Evolutionary conservation across 2,797 vertebrate genomes (phyloP).

Genomic region (Euthynnus affinis): DNA sequence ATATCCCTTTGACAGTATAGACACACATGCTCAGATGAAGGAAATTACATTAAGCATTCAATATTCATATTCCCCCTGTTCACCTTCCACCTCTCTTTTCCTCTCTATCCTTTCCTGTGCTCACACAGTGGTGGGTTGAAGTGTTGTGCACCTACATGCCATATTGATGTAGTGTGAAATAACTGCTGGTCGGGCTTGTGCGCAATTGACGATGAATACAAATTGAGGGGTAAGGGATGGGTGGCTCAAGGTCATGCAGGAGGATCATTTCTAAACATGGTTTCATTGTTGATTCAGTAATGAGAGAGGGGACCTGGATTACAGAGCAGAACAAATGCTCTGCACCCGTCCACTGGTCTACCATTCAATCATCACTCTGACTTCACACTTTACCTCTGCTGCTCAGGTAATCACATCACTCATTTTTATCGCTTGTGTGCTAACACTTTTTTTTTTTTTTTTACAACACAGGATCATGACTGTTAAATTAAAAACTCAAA

Average conservation of each 20-base stretch:
- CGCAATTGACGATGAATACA: slow-evolving; percentile 73
- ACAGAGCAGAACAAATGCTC: slow-evolving; percentile 56
- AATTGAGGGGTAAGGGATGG: slow-evolving; percentile 52
- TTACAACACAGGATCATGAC: background rate
- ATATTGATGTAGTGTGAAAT: slow-evolving; percentile 83
- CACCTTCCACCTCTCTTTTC: slow-evolving; percentile 60
- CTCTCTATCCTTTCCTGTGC: slow-evolving; percentile 11
- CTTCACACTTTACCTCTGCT: slow-evolving; percentile 20
- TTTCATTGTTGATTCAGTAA: slow-evolving; percentile 79
- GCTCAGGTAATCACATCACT: slow-evolving; percentile 14
- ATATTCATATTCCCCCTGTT: slow-evolving; percentile 65
- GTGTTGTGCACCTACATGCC: slow-evolving; percentile 63
- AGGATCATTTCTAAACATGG: slow-evolving; percentile 66
- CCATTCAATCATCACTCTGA: slow-evolving; percentile 44
- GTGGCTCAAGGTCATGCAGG: slow-evolving; percentile 75
- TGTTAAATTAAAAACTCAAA: slow-evolving; percentile 6
- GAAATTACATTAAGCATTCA: slow-evolving; percentile 78
- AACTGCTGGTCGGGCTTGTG: slow-evolving; percentile 59
- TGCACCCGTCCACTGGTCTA: slow-evolving; percentile 5
- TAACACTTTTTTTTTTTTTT: slow-evolving; percentile 9
- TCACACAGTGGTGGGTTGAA: slow-evolving; percentile 51
- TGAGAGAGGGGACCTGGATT: slow-evolving; percentile 71
- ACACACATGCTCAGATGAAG: slow-evolving; percentile 41
- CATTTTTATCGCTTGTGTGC: slow-evolving; percentile 12
- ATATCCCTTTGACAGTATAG: slow-evolving; percentile 19